Conservation (phyloP, 2,113 vertebrate species). For the Ictalurus furcatus region DNA sequence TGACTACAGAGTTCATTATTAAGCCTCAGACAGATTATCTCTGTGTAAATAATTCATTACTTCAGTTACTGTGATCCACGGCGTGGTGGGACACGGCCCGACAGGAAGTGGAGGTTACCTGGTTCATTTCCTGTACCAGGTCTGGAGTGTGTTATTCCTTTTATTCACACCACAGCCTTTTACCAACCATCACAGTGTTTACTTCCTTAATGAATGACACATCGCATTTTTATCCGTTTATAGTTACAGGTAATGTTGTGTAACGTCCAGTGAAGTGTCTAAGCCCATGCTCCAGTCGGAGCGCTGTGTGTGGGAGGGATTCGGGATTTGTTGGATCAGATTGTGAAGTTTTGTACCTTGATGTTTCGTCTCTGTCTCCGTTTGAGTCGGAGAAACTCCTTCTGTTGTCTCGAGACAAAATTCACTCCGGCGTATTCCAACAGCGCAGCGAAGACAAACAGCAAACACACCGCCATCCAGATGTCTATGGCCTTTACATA, state of each 20-base stretch:
- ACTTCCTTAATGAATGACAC: background rate
- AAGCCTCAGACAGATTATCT: constrained; percentile 16
- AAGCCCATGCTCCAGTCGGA: background rate
- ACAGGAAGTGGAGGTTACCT: too few species aligned
- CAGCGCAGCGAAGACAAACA: constrained; percentile 97
- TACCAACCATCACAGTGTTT: background rate
- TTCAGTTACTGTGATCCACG: too few species aligned
- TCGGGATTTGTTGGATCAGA: background rate
- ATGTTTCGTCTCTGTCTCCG: constrained; percentile 87
- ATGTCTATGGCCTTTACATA: constrained; percentile 99
- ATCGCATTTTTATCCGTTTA: background rate
- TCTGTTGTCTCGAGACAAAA: constrained; percentile 98
- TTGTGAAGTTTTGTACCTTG: constrained; percentile 75
- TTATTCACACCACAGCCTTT: background rate
- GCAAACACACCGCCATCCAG: constrained; percentile 99
- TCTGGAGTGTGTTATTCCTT: background rate
- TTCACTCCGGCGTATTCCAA: constrained; percentile 98
- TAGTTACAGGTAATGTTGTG: background rate
- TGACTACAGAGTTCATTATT: background rate
- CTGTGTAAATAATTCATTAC: too few species aligned
- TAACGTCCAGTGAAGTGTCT: background rate
- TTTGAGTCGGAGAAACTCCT: constrained; percentile 94
- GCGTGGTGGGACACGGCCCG: too few species aligned
- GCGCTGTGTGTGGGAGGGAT: background rate
- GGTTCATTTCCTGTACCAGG: background rate